Evolutionary conservation across 2,797 vertebrate genomes (phyloP).

Genomic region (Microcaecilia unicolor): DNA sequence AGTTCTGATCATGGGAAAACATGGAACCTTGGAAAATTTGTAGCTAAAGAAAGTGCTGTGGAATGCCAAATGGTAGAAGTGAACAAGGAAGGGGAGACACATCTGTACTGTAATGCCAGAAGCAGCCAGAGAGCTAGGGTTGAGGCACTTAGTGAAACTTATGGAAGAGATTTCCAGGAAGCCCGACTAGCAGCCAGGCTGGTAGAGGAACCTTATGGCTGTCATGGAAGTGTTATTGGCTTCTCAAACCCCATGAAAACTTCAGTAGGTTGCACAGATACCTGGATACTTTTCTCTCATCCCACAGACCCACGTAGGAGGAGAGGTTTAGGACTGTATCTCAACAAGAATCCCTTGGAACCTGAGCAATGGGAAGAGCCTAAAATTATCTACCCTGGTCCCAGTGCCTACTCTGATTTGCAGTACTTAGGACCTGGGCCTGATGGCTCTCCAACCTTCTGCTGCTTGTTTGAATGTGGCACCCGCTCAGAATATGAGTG

Average conservation of each 20-base stretch:
- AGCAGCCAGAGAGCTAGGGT: slow-evolving; percentile 24
- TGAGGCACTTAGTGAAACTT: slow-evolving; percentile 37
- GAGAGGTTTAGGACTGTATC: slow-evolving; percentile 43
- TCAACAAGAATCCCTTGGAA: slow-evolving; percentile 30
- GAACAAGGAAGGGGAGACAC: not conserved
- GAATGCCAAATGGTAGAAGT: slow-evolving; percentile 51
- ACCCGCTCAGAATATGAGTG: slow-evolving; percentile 16
- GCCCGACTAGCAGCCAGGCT: slow-evolving; percentile 12
- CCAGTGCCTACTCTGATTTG: slow-evolving; percentile 45
- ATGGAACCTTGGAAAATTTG: slow-evolving; percentile 27
- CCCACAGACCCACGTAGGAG: slow-evolving; percentile 25
- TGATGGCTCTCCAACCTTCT: slow-evolving; percentile 36
- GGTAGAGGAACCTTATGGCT: slow-evolving; percentile 37
- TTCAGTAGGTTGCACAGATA: not conserved
- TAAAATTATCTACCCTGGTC: slow-evolving; percentile 26
- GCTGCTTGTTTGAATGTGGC: slow-evolving; percentile 41
- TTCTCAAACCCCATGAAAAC: slow-evolving; percentile 16
- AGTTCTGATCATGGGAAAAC: slow-evolving; percentile 35
- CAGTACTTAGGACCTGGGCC: slow-evolving; percentile 39
- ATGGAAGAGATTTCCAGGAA: slow-evolving; percentile 20
- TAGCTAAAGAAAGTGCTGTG: slow-evolving; percentile 1
- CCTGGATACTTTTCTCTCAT: slow-evolving; percentile 45
- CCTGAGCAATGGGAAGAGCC: slow-evolving; percentile 33
- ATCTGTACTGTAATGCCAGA: slow-evolving; percentile 44
- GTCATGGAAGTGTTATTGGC: slow-evolving; percentile 40